phyloP scores from a whole-genome alignment of 2,888 invertebrate genomes.

The Erebia palarica region DNA sequence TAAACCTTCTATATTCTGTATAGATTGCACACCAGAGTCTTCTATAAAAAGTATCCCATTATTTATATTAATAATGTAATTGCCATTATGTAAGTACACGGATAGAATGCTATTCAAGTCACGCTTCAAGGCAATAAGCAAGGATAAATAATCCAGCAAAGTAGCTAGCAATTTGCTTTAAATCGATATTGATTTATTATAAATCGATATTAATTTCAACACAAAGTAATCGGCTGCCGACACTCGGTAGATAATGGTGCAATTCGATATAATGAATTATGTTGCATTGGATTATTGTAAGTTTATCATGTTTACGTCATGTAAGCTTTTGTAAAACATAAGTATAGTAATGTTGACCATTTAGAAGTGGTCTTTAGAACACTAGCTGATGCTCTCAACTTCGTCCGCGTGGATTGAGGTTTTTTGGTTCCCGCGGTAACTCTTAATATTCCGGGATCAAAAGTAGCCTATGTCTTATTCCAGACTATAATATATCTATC shows the following conservation, averaged over 20 bases:
- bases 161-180: slow-evolving; percentile 30
- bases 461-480: no score
- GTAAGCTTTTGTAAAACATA: slow-evolving; percentile 10
- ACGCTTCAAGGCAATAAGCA: slow-evolving; percentile 24
- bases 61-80: neutral
- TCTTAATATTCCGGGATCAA: no score
- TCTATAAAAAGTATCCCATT: no score
- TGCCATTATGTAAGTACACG: slow-evolving; percentile 11
- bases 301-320: neutral
- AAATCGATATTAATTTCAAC: slow-evolving; percentile 35
- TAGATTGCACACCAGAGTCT: no score
- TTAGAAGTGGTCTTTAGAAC: no score
- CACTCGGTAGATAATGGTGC: slow-evolving; percentile 22
- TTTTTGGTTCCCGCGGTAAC: no score
- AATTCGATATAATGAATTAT: slow-evolving; percentile 27
- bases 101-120: slow-evolving; percentile 21
- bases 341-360: neutral
- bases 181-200: slow-evolving; percentile 24
- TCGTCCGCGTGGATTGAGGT: no score
- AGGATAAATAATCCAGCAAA: slow-evolving; percentile 28
- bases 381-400: no score
- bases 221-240: slow-evolving; percentile 30
- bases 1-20: no score
- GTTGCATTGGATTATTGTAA: neutral
- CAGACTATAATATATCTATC: no score